These are phyloP conservation scores for Hippolais icterina DNA, from an alignment of 2,113 vertebrate species.

Conservation along the genomic window DNA sequence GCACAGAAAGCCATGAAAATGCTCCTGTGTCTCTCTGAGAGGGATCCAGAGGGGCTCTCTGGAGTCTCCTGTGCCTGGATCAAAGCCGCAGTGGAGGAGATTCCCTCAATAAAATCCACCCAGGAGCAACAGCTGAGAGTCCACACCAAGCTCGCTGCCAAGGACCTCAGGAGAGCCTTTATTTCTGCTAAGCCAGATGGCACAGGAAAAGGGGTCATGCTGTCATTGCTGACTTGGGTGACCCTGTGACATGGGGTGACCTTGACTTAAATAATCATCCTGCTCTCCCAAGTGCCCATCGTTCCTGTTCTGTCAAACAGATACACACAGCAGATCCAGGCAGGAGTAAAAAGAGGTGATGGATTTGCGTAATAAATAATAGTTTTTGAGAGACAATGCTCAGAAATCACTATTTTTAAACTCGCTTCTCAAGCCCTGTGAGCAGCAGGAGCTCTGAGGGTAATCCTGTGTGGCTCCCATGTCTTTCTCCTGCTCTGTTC, in stretches of 20 bases:
- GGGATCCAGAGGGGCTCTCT: neutral
- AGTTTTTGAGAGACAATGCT: neutral
- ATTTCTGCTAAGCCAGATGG: rapidly evolving
- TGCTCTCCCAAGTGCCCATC: rapidly evolving
- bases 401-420: neutral
- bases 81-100: neutral
- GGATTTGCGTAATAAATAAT: neutral
- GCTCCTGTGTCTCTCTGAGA: neutral
- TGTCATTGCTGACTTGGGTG: neutral
- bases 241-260: neutral
- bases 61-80: neutral
- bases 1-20: neutral
- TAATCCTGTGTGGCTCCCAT: neutral
- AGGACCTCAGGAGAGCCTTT: neutral
- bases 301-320: neutral
- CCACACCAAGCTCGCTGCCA: neutral
- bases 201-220: neutral
- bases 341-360: neutral
- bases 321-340: neutral
- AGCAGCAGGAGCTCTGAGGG: neutral
- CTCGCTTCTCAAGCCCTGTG: rapidly evolving
- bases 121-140: rapidly evolving
- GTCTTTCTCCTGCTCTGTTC: neutral
- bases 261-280: neutral
- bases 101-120: neutral